Conservation (phyloP, 2,113 vertebrate genomes). For the Mustela nigripes region DNA sequence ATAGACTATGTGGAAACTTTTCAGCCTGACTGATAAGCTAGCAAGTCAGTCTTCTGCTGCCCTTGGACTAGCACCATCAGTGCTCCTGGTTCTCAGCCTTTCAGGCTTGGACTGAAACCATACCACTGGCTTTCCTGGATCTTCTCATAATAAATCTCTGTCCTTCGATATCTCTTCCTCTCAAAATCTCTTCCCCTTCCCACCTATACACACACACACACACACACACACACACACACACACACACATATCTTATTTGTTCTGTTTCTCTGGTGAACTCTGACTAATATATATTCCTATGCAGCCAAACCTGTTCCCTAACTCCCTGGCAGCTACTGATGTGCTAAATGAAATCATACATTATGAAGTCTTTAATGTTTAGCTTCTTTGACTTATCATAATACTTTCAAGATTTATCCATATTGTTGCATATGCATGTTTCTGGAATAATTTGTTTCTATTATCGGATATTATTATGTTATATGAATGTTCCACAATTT, state of each 20-base stretch:
- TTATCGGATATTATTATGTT: neutral
- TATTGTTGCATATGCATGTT: neutral
- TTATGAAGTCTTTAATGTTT: neutral
- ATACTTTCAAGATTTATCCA: neutral
- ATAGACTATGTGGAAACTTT: neutral
- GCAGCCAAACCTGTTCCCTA: neutral
- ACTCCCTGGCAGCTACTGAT: neutral
- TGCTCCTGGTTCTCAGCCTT: neutral
- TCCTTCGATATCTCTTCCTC: neutral
- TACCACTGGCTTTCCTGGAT: neutral
- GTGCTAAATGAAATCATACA: neutral
- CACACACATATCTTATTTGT: neutral
- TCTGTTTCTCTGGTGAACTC: neutral
- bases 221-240: no score
- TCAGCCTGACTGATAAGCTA: neutral
- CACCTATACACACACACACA: no score
- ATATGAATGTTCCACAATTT: neutral
- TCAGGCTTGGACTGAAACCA: neutral
- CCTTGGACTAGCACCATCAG: neutral
- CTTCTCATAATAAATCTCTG: neutral
- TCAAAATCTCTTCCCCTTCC: neutral
- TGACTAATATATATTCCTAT: neutral
- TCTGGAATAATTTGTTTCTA: neutral
- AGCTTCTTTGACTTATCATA: neutral
- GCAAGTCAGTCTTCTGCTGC: neutral